These are phyloP conservation scores for Bradypodion ventrale DNA, from an alignment of 2,797 vertebrate genomes.

Conservation along the genomic window DNA sequence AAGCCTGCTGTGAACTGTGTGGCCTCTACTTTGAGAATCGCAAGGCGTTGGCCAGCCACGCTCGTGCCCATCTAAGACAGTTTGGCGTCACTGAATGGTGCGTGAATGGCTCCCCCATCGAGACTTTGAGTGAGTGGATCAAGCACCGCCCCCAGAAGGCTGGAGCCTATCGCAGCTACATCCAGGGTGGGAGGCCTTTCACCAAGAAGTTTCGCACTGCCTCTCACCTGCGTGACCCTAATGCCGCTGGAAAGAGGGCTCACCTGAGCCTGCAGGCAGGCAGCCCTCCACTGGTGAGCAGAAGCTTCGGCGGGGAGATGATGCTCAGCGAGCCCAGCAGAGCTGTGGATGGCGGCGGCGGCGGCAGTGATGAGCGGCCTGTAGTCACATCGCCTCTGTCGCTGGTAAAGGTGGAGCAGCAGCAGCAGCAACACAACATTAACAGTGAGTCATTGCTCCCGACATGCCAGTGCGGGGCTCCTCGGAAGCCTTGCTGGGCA, in stretches of 20 bases:
- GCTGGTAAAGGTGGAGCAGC: constrained; percentile 72
- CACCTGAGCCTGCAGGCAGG: constrained; percentile 80
- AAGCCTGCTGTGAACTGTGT: constrained; percentile 94
- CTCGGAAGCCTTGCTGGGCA: background rate
- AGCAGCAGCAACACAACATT: constrained; percentile 76
- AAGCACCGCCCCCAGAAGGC: constrained; percentile 92
- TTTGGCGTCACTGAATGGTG: constrained; percentile 98
- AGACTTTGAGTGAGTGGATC: constrained; percentile 97
- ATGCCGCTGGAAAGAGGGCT: constrained; percentile 61
- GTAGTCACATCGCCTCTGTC: constrained; percentile 67
- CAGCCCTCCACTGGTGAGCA: constrained; percentile 72
- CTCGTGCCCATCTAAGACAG: constrained; percentile 92
- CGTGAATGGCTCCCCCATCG: constrained; percentile 95
- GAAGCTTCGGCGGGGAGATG: constrained; percentile 65
- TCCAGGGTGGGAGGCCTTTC: constrained; percentile 86
- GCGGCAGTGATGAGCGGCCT: constrained; percentile 48
- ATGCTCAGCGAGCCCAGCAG: constrained; percentile 59
- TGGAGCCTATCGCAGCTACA: constrained; percentile 92
- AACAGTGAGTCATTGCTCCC: constrained; percentile 82
- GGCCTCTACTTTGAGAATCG: constrained; percentile 97
- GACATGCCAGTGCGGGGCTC: background rate
- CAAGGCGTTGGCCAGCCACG: constrained; percentile 94
- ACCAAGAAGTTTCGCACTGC: constrained; percentile 87
- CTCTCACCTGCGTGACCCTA: constrained; percentile 64
- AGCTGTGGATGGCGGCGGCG: constrained; percentile 64